Evolutionary conservation across 2,797 vertebrate species (phyloP), one percentile per base, ranked within the genome.

Genomic region (Nyctibius grandis): DNA sequence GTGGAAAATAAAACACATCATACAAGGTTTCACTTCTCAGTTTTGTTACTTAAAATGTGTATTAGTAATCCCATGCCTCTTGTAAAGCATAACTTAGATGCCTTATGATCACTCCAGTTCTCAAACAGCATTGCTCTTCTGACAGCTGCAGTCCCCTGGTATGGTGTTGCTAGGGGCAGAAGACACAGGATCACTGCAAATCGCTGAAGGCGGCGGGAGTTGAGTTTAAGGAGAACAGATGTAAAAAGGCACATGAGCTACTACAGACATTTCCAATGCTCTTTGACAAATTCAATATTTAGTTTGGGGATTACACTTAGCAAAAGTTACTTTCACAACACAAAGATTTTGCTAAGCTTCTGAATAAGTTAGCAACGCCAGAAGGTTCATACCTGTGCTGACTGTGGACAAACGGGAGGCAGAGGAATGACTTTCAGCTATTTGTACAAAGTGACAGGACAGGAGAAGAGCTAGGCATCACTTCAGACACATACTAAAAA

Each of bases 191-290:
- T 56, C 33, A 18, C 47, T 73, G 72, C n/a, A 60, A 22, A 23
- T 63, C 44, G 51, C 17, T 29, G 23, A 54, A 72, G 50, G 19
- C 3, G 0, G 1, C 40, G 23, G 6, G 9, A 11, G 2, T 4
- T 51, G 11, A 76, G 21, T 79, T 73, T 47, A 54, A 54, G 65
- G 11, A 84, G 36, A 19, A 59, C 28, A 31, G 26, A 45, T 11
- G 7, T 33, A 76, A 65, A 80, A 94, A 88, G 65, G 68, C 82
- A 94, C 23, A 0, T 76, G 26, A 85, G n/a, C 57, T 77, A 38
- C 64, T 53, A 68, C 18, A 78, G 59, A 47, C 56, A 31, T 65
- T 91, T 50, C 67, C 23, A 50, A 17, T 2, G 9, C 45, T 65
- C 12, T 61, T 28, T 42, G 51, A 80, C 44, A 69, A 89, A 63